These are phyloP conservation scores for Amblyjoppa proteus DNA, from an alignment of 2,888 invertebrate species.

Conservation along the genomic window DNA sequence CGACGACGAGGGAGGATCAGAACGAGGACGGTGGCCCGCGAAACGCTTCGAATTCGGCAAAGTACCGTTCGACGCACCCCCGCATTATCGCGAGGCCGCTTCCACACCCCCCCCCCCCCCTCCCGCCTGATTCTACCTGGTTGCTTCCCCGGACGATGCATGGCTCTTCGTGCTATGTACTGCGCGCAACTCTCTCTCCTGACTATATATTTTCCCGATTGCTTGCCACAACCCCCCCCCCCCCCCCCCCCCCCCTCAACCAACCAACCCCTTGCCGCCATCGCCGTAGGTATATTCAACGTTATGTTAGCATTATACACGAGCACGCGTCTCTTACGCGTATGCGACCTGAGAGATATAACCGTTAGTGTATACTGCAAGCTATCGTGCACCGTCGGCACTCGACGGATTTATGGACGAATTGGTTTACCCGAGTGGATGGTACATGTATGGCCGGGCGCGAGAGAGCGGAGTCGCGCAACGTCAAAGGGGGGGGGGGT, in stretches of 20 bases:
- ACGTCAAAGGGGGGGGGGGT: conserved; percentile 34
- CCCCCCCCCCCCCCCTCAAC: background rate
- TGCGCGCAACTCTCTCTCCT: conserved; percentile 31
- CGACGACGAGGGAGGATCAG: background rate
- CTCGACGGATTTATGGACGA: conserved; percentile 66
- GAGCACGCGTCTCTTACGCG: conserved; percentile 36
- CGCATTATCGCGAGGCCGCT: conserved; percentile 27
- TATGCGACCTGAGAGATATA: conserved; percentile 30
- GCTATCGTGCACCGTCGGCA: conserved; percentile 63
- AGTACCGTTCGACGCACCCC: conserved; percentile 46
- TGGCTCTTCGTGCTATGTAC: conserved; percentile 30
- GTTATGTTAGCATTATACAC: conserved; percentile 43
- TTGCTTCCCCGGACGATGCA: conserved; percentile 40
- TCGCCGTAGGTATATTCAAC: background rate
- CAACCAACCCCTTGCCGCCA: background rate
- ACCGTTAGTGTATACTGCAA: conserved; percentile 47
- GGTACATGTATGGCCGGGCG: background rate
- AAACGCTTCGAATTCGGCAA: conserved; percentile 51
- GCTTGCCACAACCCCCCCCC: no score
- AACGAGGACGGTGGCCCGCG: background rate
- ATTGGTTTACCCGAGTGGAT: conserved; percentile 57
- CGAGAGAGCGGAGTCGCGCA: conserved; percentile 28
- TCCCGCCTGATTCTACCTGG: conserved; percentile 42
- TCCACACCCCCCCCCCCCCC: background rate
- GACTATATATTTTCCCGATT: conserved; percentile 19